These are phyloP conservation scores for Patella depressa DNA, from an alignment of 2,888 invertebrate genomes.

Conservation along the genomic window DNA sequence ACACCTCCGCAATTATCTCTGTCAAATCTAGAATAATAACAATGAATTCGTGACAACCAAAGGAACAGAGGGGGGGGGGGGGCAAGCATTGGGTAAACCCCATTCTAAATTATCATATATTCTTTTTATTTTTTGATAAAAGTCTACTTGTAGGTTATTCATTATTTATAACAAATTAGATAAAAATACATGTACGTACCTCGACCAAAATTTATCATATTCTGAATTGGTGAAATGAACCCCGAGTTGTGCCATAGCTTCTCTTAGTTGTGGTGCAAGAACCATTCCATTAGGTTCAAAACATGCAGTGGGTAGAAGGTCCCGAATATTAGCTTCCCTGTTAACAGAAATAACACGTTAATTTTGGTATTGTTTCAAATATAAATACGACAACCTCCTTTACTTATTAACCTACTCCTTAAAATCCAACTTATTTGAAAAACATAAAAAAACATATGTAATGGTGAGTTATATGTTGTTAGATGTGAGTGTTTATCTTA, in stretches of 20 bases:
- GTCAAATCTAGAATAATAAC: constrained; percentile 48
- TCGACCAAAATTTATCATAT: constrained; percentile 43
- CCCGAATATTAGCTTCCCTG: constrained; percentile 29
- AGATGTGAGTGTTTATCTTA: not conserved
- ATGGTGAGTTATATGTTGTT: too few species aligned
- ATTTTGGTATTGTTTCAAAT: too few species aligned
- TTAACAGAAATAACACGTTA: not conserved
- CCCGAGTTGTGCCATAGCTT: constrained; percentile 36
- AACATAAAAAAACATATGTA: too few species aligned
- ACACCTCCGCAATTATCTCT: constrained; percentile 49
- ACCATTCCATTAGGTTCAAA: constrained; percentile 37
- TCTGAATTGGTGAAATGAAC: constrained; percentile 37
- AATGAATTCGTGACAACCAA: not conserved
- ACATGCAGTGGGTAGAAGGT: constrained; percentile 38
- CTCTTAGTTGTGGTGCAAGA: constrained; percentile 39
- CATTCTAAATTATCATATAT: too few species aligned
- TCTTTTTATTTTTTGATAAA: too few species aligned
- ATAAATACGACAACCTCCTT: too few species aligned
- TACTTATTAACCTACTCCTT: too few species aligned
- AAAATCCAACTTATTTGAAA: too few species aligned
- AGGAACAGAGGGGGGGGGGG: too few species aligned
- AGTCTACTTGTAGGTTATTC: too few species aligned
- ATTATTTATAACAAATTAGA: too few species aligned
- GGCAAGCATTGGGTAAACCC: too few species aligned
- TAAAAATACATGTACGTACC: constrained; percentile 30